Evolutionary conservation across 2,888 invertebrate species (phyloP).

Genomic region (Orgyia antiqua): DNA sequence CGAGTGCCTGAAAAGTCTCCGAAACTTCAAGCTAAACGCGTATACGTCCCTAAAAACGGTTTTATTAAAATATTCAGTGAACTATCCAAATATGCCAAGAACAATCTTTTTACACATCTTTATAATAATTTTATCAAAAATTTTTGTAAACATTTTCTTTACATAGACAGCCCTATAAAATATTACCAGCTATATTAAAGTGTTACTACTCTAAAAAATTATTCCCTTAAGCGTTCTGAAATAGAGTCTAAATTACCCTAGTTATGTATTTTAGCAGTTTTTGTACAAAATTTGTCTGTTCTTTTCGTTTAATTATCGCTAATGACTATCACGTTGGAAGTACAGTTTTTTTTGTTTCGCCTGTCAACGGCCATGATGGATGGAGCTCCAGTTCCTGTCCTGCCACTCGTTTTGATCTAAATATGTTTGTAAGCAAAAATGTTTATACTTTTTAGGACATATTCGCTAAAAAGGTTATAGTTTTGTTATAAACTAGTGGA

Average conservation of each 20-base stretch:
- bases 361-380: conserved; percentile 28
- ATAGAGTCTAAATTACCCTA: conserved; percentile 9
- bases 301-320: conserved; percentile 32
- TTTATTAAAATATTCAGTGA: too few relatives aligned
- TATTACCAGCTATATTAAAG: conserved; percentile 2
- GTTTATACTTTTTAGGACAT: conserved; percentile 5
- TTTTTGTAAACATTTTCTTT: background rate
- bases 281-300: conserved; percentile 7
- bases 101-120: too few relatives aligned
- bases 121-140: too few relatives aligned
- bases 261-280: background rate
- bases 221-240: background rate
- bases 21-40: too few relatives aligned
- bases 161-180: conserved; percentile 16
- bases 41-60: too few relatives aligned
- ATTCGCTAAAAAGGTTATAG: background rate
- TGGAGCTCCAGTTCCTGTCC: conserved; percentile 17
- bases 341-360: conserved; percentile 25
- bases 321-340: conserved; percentile 28
- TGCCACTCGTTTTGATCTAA: conserved; percentile 19
- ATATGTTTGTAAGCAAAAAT: conserved; percentile 21
- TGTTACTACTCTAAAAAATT: conserved; percentile 1
- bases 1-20: too few relatives aligned
- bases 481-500: too few relatives aligned
- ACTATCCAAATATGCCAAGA: too few relatives aligned